Evolutionary conservation across 2,113 vertebrate genomes (phyloP).

Genomic region (Crotalus horridus): DNA sequence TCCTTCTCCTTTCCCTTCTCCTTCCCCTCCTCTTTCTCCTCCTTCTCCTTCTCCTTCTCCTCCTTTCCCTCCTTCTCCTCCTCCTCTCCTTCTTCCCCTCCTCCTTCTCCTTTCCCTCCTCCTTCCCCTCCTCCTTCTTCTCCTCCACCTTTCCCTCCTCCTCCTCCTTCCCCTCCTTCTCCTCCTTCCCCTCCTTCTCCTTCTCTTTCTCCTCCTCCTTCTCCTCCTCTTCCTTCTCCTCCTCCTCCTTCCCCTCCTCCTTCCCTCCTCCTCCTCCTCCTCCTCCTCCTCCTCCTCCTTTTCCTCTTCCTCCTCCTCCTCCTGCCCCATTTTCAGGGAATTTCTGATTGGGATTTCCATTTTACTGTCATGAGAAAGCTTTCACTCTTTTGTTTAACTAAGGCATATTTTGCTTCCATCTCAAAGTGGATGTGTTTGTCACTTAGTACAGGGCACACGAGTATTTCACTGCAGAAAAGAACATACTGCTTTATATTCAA

Average conservation of each 20-base stretch:
- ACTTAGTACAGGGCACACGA: no score
- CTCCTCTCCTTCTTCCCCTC: not conserved
- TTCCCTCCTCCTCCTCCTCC: not conserved
- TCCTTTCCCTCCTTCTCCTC: no score
- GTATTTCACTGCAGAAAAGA: not conserved
- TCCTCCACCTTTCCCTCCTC: no score
- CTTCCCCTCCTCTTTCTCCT: no score
- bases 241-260: not conserved
- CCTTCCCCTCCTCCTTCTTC: not conserved
- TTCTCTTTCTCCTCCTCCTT: not conserved
- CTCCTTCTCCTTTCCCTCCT: not conserved
- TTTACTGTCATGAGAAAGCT: not conserved
- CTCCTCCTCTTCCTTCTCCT: not conserved
- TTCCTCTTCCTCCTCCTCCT: not conserved
- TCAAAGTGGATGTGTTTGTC: not conserved
- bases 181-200: no score
- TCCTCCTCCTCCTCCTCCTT: not conserved
- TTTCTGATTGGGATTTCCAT: not conserved
- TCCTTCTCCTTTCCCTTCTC: not conserved
- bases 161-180: not conserved
- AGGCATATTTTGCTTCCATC: not conserved
- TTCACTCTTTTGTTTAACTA: not conserved
- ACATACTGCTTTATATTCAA: not conserved
- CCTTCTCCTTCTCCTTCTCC: no score
- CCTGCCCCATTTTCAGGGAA: not conserved